phyloP scores from a whole-genome alignment of 2,113 vertebrate species.

The Lophura nycthemera region DNA sequence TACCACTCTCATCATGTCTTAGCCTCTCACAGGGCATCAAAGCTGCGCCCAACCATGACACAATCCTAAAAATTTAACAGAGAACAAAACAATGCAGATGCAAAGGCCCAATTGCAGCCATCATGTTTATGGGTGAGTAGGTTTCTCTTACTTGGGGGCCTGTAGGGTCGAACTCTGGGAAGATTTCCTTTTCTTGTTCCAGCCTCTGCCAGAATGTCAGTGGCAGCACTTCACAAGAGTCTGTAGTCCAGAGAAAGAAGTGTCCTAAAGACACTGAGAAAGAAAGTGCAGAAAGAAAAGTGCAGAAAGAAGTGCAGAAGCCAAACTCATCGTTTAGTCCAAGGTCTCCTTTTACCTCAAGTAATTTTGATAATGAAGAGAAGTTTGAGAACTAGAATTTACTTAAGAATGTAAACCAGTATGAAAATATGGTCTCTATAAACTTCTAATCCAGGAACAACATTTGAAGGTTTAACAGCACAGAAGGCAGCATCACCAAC shows the following conservation, averaged over 20 bases:
- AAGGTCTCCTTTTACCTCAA: neutral
- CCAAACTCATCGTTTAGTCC: neutral
- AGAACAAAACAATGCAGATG: neutral
- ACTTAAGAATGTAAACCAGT: neutral
- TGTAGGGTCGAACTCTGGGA: no score
- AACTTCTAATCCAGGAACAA: constrained; percentile 4
- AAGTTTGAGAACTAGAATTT: neutral
- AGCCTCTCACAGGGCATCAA: neutral
- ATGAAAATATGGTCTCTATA: neutral
- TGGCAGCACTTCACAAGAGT: neutral
- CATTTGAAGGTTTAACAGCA: constrained; percentile 3
- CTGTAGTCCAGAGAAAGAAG: neutral
- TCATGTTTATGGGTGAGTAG: neutral
- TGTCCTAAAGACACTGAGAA: no score
- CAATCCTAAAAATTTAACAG: neutral
- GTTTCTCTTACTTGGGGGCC: neutral
- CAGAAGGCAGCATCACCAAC: neutral
- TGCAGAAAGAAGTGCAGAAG: no score
- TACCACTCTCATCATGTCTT: neutral
- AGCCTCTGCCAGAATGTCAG: neutral
- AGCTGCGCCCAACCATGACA: neutral
- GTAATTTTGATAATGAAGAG: neutral
- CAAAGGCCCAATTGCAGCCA: neutral
- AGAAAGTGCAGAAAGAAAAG: no score
- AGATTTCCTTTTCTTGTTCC: neutral